Base-by-base conservation (phyloP, 2,888 invertebrate genomes). In the Microctonus aethiopoides region DNA sequence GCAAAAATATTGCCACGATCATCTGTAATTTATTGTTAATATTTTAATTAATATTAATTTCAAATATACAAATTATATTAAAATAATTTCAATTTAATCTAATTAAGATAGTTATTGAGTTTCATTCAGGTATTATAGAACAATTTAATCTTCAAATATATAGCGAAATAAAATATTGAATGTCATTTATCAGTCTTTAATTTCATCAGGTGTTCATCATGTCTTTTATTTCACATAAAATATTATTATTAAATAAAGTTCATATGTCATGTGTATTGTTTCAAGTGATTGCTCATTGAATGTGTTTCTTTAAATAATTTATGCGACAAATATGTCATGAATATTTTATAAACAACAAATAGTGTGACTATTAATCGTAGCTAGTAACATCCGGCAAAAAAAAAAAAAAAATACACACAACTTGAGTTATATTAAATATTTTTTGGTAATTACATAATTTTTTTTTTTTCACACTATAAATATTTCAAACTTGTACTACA, bases 1-100 rank as follows among this genome's bases (percentile, higher is more conserved):
- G 39, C 6, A 78, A 52, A 9, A 72, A 11, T 10, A 16, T 16
- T 9, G 75, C 51, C 20, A 65, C 64, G 39, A 77, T 41, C 82
- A 82, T 83, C 81, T 81, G 72, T 5, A 75, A 79, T 29, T 29
- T 4, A 68, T 63, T 54, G 2, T 26, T 20, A n/a, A n/a, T n/a
- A n/a, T n/a, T n/a, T n/a, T n/a, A n/a, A n/a, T n/a, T n/a, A n/a
- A n/a, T n/a, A n/a, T n/a, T n/a, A n/a, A n/a, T n/a, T n/a, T n/a
- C n/a, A n/a, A n/a, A n/a, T n/a, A n/a, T n/a, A n/a, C n/a, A 9
- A 46, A 1, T 6, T 46, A 46, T 46, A 16, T 16, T 46, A 7
- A 9, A 46, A 16, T 16, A 4, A 20, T 7, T 46, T 20, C 16
- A 16, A 16, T 46, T 46, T 46, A 46, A 16, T n/a, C 16, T n/a